Percentiles rank a stretch among this genome's conserved stretches.
These are phyloP conservation scores for Spatulosminthurus flaviceps DNA, from an alignment of 2,888 invertebrate species.

Conservation along the genomic window DNA sequence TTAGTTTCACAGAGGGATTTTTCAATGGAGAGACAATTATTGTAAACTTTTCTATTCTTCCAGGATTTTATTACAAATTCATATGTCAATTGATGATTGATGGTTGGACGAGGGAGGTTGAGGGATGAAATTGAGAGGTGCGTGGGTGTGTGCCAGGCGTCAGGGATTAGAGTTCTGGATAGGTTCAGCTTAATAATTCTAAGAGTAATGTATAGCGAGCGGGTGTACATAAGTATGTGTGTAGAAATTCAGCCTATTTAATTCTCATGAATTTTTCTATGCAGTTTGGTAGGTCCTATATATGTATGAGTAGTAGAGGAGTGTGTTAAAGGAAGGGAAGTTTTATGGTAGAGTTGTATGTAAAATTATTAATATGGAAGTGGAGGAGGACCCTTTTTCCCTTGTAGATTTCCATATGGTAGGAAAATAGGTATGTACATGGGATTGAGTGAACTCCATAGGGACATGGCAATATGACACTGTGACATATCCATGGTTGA, in stretches of 20 bases:
- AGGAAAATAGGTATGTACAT: background rate
- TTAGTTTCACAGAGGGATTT: background rate
- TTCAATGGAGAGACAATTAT: slow-evolving; percentile 31
- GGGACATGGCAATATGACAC: slow-evolving; percentile 26
- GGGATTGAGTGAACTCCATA: background rate
- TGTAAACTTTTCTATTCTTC: slow-evolving; percentile 32
- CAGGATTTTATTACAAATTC: slow-evolving; percentile 29
- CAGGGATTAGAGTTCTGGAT: slow-evolving; percentile 25
- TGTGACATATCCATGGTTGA: slow-evolving; percentile 26
- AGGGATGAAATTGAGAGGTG: background rate
- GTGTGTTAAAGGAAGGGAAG: no score
- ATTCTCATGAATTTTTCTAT: no score
- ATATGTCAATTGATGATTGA: slow-evolving; percentile 20
- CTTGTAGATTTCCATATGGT: no score
- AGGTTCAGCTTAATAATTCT: no score
- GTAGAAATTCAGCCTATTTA: no score
- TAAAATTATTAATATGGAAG: no score
- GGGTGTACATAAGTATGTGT: no score
- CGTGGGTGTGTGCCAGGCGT: slow-evolving; percentile 41
- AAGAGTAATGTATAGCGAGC: no score
- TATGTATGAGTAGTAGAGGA: no score
- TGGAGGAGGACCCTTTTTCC: no score
- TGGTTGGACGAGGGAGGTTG: background rate
- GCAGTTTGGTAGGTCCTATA: no score
- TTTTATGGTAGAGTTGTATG: no score